Percentiles rank a stretch among this genome's conserved stretches.
phyloP scores from a whole-genome alignment of 92 coral and sea anemone genomes.

The Desmophyllum pertusum region DNA sequence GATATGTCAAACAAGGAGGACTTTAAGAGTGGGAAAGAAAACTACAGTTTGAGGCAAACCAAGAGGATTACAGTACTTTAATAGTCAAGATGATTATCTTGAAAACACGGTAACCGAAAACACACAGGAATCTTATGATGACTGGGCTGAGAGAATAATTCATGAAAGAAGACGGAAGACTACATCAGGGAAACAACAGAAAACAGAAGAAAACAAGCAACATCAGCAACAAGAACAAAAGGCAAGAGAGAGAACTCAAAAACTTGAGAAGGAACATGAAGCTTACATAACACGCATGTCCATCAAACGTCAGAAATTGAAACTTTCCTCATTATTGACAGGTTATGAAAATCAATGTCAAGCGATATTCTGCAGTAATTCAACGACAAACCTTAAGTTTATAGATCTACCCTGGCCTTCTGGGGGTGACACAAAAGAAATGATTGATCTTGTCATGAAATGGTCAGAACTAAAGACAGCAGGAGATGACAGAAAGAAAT shows the following conservation, averaged over 20 bases:
- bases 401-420: slow-evolving; percentile 91
- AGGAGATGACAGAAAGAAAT: slow-evolving; percentile 64
- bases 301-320: slow-evolving; percentile 42
- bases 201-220: slow-evolving; percentile 22
- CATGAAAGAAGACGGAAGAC: slow-evolving; percentile 61
- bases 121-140: slow-evolving; percentile 72
- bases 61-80: slow-evolving; percentile 64
- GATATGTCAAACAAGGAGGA: slow-evolving; percentile 50
- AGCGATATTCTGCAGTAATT: slow-evolving; percentile 51
- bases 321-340: slow-evolving; percentile 32
- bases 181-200: slow-evolving; percentile 2
- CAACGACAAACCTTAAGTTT: slow-evolving; percentile 39
- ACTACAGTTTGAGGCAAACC: slow-evolving; percentile 72
- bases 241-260: slow-evolving; percentile 60
- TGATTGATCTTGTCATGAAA: slow-evolving; percentile 55
- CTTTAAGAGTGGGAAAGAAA: slow-evolving; percentile 88
- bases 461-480: slow-evolving; percentile 63
- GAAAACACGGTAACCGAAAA: no score
- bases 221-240: slow-evolving; percentile 40
- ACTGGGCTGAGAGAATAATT: slow-evolving; percentile 85
- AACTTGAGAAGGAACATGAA: slow-evolving; percentile 76
- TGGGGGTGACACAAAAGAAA: slow-evolving; percentile 63
- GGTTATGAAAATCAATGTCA: slow-evolving; percentile 74
- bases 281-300: slow-evolving; percentile 64
- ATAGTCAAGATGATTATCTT: slow-evolving; percentile 47